These are phyloP conservation scores for Micoletzkya japonica DNA, from an alignment of 2,888 invertebrate genomes.

Conservation along the genomic window DNA sequence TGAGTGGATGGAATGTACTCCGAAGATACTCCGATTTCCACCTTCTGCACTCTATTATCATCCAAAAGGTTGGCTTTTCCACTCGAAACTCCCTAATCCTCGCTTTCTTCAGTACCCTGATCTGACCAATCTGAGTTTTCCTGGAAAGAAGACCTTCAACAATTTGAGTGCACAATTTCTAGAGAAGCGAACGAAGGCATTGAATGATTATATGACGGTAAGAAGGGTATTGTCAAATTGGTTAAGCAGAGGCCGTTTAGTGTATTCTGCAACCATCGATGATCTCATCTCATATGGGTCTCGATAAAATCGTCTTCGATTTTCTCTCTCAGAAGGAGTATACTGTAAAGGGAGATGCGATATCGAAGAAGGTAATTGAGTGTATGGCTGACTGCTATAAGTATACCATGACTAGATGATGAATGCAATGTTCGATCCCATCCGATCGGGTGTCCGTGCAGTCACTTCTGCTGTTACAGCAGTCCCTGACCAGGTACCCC, in stretches of 20 bases:
- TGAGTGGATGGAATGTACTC: slow-evolving; percentile 77
- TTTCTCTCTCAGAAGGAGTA: slow-evolving; percentile 63
- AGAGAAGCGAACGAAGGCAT: slow-evolving; percentile 77
- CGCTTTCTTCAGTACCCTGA: slow-evolving; percentile 75
- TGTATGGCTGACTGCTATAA: not conserved
- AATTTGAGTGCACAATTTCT: slow-evolving; percentile 80
- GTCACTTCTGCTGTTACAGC: slow-evolving; percentile 78
- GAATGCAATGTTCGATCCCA: slow-evolving; percentile 76
- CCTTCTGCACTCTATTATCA: slow-evolving; percentile 81
- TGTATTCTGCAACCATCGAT: slow-evolving; percentile 72
- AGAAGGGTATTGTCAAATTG: not conserved
- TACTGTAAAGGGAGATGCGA: slow-evolving; percentile 37
- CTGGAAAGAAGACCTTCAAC: slow-evolving; percentile 89
- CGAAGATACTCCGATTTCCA: slow-evolving; percentile 91
- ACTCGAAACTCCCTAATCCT: not conserved
- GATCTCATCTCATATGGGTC: slow-evolving; percentile 72
- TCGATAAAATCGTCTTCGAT: slow-evolving; percentile 66
- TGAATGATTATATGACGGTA: slow-evolving; percentile 79
- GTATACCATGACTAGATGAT: slow-evolving; percentile 60
- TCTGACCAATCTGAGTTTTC: slow-evolving; percentile 79
- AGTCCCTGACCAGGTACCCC: slow-evolving; percentile 77
- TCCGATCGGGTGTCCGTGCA: slow-evolving; percentile 80
- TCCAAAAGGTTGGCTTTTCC: slow-evolving; percentile 67
- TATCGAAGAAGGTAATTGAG: slow-evolving; percentile 38
- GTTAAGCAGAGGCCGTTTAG: slow-evolving; percentile 13